These are phyloP conservation scores for Todiramphus chloris DNA, from an alignment of 2,113 vertebrate species.

Conservation along the genomic window DNA sequence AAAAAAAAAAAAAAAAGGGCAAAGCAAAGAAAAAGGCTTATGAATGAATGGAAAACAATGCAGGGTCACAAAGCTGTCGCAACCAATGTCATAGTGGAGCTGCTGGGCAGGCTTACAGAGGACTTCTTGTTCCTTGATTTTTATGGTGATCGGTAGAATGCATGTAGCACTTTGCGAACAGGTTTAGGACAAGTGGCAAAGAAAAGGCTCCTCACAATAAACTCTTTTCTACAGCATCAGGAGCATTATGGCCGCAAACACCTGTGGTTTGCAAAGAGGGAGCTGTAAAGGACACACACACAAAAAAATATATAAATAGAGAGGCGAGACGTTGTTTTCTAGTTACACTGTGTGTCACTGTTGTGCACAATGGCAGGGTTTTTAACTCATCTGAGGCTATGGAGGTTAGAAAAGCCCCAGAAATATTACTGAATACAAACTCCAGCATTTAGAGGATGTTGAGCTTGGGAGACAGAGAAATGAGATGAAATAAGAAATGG, in stretches of 20 bases:
- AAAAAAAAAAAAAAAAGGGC: background rate
- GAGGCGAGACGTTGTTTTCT: constrained; percentile 48
- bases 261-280: constrained; percentile 85
- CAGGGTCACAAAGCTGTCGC: constrained; percentile 82
- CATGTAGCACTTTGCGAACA: constrained; percentile 83
- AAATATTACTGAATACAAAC: constrained; percentile 28
- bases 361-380: constrained; percentile 18
- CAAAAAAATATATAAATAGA: constrained; percentile 51
- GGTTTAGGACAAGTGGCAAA: constrained; percentile 83
- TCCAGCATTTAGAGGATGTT: background rate
- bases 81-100: constrained; percentile 79
- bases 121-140: constrained; percentile 82
- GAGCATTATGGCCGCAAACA: constrained; percentile 80
- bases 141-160: constrained; percentile 88
- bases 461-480: background rate
- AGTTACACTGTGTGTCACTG: constrained; percentile 67
- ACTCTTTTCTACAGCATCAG: constrained; percentile 64
- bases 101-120: constrained; percentile 77
- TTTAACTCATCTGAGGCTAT: constrained; percentile 35
- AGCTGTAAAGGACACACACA: constrained; percentile 8
- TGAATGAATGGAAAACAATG: constrained; percentile 92
- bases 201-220: constrained; percentile 80
- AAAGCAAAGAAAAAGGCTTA: constrained; percentile 72
- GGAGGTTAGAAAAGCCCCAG: background rate
- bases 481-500: background rate